A percentile compares a stretch with the other conserved stretches of the same genome.
phyloP scores from a whole-genome alignment of 2,797 vertebrate species.

The Ctenosaura bakeri region DNA sequence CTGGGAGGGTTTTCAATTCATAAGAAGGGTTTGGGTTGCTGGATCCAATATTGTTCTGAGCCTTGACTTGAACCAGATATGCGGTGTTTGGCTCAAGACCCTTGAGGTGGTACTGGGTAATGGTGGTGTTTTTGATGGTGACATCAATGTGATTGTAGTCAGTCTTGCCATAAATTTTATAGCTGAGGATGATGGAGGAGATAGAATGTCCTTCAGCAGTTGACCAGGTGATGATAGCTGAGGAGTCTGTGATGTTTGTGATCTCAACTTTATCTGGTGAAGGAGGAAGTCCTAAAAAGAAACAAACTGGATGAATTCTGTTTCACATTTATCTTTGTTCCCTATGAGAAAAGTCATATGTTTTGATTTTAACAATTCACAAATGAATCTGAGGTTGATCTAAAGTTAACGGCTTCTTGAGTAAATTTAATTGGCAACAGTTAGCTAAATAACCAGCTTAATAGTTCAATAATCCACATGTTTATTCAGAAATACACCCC shows the following conservation, averaged over 20 bases:
- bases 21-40: slow-evolving; percentile 78
- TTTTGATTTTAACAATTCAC: neutral
- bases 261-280: slow-evolving; percentile 84
- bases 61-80: slow-evolving; percentile 87
- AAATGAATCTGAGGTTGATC: neutral
- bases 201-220: slow-evolving; percentile 87
- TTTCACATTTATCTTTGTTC: neutral
- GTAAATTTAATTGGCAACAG: neutral
- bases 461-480: neutral
- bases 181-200: slow-evolving; percentile 85
- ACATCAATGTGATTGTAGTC: slow-evolving; percentile 86
- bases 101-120: slow-evolving; percentile 85
- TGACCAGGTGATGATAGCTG: slow-evolving; percentile 86
- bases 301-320: slow-evolving; percentile 34
- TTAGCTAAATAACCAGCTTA: neutral
- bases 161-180: slow-evolving; percentile 82
- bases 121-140: slow-evolving; percentile 82
- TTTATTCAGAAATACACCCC: neutral
- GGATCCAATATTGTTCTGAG: slow-evolving; percentile 86
- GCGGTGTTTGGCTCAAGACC: slow-evolving; percentile 84
- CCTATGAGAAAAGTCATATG: neutral
- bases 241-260: slow-evolving; percentile 86
- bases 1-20: slow-evolving; percentile 81
- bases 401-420: neutral
- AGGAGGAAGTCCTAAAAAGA: slow-evolving; percentile 83